These are phyloP conservation scores for Sebastiscus albofasciatus DNA, from an alignment of 2,797 vertebrate genomes.

Conservation along the genomic window DNA sequence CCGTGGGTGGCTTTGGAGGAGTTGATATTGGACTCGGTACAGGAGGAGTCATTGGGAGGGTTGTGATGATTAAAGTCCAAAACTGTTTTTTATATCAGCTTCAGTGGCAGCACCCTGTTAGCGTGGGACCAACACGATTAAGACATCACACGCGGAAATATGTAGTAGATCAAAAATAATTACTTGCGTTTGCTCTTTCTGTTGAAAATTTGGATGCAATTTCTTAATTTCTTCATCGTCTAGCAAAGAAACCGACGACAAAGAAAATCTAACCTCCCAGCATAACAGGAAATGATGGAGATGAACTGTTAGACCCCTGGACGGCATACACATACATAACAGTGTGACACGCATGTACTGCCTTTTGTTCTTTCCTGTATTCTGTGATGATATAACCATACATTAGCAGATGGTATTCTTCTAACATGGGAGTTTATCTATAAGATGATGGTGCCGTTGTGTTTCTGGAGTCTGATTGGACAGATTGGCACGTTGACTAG, in stretches of 20 bases:
- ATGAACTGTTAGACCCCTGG: background rate
- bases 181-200: conserved; percentile 16
- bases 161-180: conserved; percentile 35
- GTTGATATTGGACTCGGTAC: conserved; percentile 44
- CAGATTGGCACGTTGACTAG: background rate
- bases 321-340: background rate
- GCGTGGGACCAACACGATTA: conserved; percentile 37
- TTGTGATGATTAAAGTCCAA: conserved; percentile 38
- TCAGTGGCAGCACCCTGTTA: conserved; percentile 53
- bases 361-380: background rate
- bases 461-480: background rate
- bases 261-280: conserved; percentile 11
- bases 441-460: background rate
- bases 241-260: background rate
- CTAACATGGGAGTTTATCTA: background rate
- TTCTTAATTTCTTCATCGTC: background rate
- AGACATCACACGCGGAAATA: conserved; percentile 33
- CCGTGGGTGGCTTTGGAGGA: conserved; percentile 67
- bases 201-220: background rate
- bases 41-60: conserved; percentile 41
- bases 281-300: conserved; percentile 48
- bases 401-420: background rate
- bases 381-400: background rate
- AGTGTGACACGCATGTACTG: background rate
- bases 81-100: conserved; percentile 42